Conservation (phyloP, 2,113 vertebrate species). For the Aspidoscelis tigris region DNA sequence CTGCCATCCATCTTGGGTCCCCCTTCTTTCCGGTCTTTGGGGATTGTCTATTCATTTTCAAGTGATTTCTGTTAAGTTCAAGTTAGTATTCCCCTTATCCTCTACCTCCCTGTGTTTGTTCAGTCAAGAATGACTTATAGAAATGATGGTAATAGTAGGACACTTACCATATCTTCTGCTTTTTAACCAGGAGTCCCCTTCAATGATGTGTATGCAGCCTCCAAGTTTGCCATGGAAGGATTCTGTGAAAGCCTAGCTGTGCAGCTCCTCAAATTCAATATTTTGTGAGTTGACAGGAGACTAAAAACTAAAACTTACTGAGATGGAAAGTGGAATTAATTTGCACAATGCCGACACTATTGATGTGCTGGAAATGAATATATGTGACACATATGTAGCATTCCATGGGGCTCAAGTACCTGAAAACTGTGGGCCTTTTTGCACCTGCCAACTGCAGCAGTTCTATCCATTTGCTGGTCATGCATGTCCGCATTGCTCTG, state of each 20-base stretch:
- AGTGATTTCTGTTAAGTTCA: no score
- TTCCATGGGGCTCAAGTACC: neutral
- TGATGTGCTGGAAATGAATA: no score
- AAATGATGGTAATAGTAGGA: no score
- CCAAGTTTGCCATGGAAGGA: slow-evolving; percentile 94
- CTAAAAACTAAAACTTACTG: rapidly evolving
- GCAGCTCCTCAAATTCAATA: slow-evolving; percentile 90
- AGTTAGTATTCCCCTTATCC: no score
- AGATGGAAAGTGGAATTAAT: neutral
- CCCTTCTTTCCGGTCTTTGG: no score
- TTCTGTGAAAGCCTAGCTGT: slow-evolving; percentile 94
- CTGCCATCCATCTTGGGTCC: no score
- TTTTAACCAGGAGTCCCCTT: slow-evolving; percentile 84
- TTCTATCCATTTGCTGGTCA: no score
- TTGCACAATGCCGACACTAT: neutral
- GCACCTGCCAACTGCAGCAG: no score
- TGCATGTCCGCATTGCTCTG: no score
- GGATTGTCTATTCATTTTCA: no score
- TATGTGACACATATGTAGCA: no score
- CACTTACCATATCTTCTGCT: neutral
- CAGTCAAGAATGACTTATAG: neutral
- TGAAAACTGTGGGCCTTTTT: neutral
- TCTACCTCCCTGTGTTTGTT: neutral
- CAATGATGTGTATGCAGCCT: slow-evolving; percentile 92
- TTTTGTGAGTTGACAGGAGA: slow-evolving; percentile 78